Conservation (phyloP, 1,140 invertebrate species). For the Marisa cornuarietis region DNA sequence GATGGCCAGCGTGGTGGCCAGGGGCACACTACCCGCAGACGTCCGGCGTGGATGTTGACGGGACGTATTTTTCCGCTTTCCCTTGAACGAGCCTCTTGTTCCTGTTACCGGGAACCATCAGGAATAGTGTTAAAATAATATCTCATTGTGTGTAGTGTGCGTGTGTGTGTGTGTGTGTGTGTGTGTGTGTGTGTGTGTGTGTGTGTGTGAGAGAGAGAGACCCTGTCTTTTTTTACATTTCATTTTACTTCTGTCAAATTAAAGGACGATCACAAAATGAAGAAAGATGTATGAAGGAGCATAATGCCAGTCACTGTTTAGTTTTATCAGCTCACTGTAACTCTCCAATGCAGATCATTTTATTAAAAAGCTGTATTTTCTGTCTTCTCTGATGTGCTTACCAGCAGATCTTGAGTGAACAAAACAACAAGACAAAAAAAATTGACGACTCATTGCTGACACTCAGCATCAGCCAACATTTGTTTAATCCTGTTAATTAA, state of each 20-base stretch:
- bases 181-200: too few relatives aligned
- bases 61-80: slow-evolving; percentile 33
- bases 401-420: neutral
- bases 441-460: neutral
- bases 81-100: slow-evolving; percentile 25
- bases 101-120: neutral
- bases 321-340: too few relatives aligned
- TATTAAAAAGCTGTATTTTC: too few relatives aligned
- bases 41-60: slow-evolving; percentile 41
- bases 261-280: neutral
- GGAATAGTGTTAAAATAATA: too few relatives aligned
- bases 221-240: too few relatives aligned
- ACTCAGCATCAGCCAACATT: neutral
- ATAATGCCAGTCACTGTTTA: too few relatives aligned
- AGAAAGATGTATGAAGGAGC: neutral
- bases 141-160: too few relatives aligned
- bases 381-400: too few relatives aligned
- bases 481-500: neutral
- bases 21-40: slow-evolving; percentile 47
- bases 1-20: slow-evolving; percentile 62
- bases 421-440: neutral
- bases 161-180: too few relatives aligned
- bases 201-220: too few relatives aligned
- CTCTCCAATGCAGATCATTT: too few relatives aligned
- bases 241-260: neutral